Percentiles rank a stretch among this genome's conserved stretches.
phyloP scores from a whole-genome alignment of 2,113 vertebrate genomes.

The Meleagris gallopavo region DNA sequence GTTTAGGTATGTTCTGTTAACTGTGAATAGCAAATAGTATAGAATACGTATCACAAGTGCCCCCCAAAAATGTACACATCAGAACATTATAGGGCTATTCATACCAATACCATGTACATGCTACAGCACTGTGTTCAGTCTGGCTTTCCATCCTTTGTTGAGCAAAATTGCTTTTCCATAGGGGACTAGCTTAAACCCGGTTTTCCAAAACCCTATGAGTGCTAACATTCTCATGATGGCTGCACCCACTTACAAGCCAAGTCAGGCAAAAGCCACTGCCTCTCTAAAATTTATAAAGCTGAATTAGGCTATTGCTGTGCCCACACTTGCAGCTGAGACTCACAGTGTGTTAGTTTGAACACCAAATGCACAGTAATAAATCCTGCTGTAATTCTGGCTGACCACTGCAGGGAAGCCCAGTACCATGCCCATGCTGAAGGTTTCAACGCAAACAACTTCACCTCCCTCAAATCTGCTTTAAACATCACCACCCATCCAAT shows the following conservation, averaged over 20 bases:
- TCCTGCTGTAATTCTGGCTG: background rate
- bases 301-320: background rate
- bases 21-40: background rate
- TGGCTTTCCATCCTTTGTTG: background rate
- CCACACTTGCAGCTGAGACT: background rate
- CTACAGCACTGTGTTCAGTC: background rate
- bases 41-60: accelerated
- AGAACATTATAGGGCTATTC: background rate
- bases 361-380: background rate
- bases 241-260: background rate
- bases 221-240: background rate
- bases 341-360: background rate
- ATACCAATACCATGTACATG: background rate
- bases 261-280: background rate
- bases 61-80: background rate
- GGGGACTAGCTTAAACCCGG: background rate
- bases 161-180: background rate
- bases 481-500: background rate
- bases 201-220: background rate
- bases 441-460: background rate
- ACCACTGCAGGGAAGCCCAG: background rate
- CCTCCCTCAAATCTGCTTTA: background rate
- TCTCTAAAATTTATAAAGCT: background rate
- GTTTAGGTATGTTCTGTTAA: background rate
- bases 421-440: background rate